Conservation (phyloP, 37 sponge, comb jelly and placozoan species). For the Aplysina aerophoba region DNA sequence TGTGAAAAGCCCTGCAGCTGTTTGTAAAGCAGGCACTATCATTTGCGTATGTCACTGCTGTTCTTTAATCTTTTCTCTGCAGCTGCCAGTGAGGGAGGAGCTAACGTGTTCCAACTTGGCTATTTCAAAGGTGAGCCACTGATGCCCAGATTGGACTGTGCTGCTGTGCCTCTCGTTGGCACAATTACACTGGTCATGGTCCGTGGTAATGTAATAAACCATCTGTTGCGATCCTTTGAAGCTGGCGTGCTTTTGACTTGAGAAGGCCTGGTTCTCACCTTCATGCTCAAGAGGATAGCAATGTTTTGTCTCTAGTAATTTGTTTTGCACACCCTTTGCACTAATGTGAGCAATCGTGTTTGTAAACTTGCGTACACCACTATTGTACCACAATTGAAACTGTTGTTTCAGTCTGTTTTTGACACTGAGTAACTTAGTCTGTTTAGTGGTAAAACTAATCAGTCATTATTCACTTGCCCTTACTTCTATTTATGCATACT, state of each 20-base stretch:
- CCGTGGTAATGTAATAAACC: too few species aligned
- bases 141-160: neutral
- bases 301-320: neutral
- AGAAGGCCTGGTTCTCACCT: neutral
- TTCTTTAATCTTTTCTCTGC: neutral
- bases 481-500: too few species aligned
- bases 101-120: constrained; percentile 96
- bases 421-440: too few species aligned
- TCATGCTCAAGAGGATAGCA: neutral
- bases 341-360: neutral
- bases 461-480: too few species aligned
- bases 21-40: too few species aligned
- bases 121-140: constrained; percentile 87
- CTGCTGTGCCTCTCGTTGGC: neutral
- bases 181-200: neutral
- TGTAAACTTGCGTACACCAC: too few species aligned
- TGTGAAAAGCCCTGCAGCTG: too few species aligned
- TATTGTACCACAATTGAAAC: too few species aligned
- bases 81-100: constrained; percentile 99
- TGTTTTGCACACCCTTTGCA: neutral
- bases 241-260: neutral
- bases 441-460: too few species aligned
- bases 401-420: too few species aligned
- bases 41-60: neutral
- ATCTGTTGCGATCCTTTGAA: too few species aligned